Base-by-base conservation (phyloP, 1,140 invertebrate species). In the Babylonia areolata region DNA sequence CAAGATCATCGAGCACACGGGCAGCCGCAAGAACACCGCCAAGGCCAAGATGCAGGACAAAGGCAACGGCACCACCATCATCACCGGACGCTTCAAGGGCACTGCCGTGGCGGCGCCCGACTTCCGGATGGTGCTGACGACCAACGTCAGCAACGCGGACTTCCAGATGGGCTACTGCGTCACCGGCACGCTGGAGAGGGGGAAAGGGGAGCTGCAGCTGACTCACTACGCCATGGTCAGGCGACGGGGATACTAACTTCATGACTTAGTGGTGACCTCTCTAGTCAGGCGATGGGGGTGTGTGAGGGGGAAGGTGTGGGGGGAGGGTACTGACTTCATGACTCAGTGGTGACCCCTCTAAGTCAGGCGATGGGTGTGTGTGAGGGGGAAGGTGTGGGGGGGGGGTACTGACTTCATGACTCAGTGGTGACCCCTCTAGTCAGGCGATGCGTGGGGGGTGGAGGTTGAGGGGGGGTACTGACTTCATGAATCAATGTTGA, bases 91-190 rank as follows among this genome's bases (percentile, higher is more conserved):
- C 28, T 97, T 98, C 94, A 97, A 97, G 83, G 90, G 91, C 46
- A 28, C 95, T 95, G 23, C 95, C 94, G 28, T 96, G 96, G 86
- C 94, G 95, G 87, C 94, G 95, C 89, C 91, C 6, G 92, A 93
- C 85, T 94, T 93, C 86, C 96, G 81, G 96, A 94, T 97, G 93
- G 96, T 96, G 93, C 95, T 97, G 91, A 97, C 97, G 64, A 97
- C 96, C 84, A 96, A 97, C 92, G 96, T 97, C 80, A 96, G 96
- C 73, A 96, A 96, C 90, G 96, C 97, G 58, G 97, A 98, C 93
- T 97, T 97, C 95, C 97, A 97, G 93, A 97, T 97, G 96, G 97
- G 97, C 51, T 97, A 97, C 94, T 97, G 97, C 90, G 97, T 98
- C 95, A 97, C 97, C 0, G 97, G 97, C 20, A 97, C 96, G 12